Percentiles rank a stretch among this genome's conserved stretches.
phyloP scores from a whole-genome alignment of 2,113 vertebrate genomes.

The Rousettus leschenaultii region DNA sequence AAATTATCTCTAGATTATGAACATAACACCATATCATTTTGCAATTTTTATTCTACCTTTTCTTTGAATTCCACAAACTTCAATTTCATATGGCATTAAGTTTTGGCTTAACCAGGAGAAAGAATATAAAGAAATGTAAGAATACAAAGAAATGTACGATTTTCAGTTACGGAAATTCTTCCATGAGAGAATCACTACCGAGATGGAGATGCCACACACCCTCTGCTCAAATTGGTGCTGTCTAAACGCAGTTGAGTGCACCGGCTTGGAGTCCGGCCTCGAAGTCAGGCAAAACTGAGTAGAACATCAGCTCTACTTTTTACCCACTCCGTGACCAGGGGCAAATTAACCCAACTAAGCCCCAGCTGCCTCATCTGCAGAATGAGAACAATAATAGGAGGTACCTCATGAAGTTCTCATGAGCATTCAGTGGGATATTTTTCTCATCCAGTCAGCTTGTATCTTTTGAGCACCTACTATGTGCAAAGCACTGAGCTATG shows the following conservation, averaged over 20 bases:
- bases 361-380: not conserved
- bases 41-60: not conserved
- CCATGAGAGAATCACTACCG: not conserved
- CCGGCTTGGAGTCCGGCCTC: not conserved
- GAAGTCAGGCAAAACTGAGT: not conserved
- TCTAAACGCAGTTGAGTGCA: not conserved
- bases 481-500: not conserved
- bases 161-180: not conserved
- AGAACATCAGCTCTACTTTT: not conserved
- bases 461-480: not conserved
- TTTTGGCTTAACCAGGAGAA: not conserved
- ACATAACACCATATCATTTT: not conserved
- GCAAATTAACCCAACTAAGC: not conserved
- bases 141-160: not conserved
- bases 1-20: not conserved
- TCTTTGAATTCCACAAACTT: not conserved
- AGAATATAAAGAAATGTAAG: not conserved
- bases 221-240: not conserved
- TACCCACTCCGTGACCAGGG: no score
- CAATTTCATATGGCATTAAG: not conserved
- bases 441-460: not conserved
- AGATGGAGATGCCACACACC: not conserved
- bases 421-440: not conserved
- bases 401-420: not conserved
- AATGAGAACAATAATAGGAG: not conserved